These are phyloP conservation scores for Oryzias melastigma DNA, from an alignment of 2,113 vertebrate genomes.

Conservation along the genomic window DNA sequence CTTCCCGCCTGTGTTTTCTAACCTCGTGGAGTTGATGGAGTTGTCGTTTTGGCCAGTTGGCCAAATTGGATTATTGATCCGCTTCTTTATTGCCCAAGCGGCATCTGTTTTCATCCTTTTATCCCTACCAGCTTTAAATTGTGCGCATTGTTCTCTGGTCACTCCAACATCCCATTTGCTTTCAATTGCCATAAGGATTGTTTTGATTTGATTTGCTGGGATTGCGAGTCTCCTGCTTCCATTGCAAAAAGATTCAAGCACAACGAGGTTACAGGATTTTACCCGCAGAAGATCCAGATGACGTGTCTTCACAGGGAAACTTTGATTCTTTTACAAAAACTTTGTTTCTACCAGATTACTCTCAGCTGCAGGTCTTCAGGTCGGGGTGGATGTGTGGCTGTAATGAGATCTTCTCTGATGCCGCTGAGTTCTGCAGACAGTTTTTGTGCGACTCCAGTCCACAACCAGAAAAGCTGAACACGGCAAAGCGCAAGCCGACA, in stretches of 20 bases:
- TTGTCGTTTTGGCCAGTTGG: slow-evolving; percentile 11
- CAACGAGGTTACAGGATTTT: no score
- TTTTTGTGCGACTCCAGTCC: no score
- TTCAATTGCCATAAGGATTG: background rate
- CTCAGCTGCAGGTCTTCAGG: no score
- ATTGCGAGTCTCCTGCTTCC: slow-evolving; percentile 3
- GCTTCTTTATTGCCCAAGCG: slow-evolving; percentile 20
- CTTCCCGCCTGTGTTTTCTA: slow-evolving; percentile 6
- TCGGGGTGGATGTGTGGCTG: no score
- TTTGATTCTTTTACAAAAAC: no score
- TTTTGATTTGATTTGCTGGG: slow-evolving; percentile 34
- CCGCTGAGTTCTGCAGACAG: no score
- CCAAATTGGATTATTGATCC: slow-evolving; percentile 39
- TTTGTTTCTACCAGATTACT: no score
- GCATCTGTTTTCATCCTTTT: slow-evolving; percentile 27
- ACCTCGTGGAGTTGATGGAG: slow-evolving; percentile 10
- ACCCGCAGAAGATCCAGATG: no score
- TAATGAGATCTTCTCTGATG: no score
- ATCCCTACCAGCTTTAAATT: slow-evolving; percentile 41
- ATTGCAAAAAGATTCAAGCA: slow-evolving; percentile 11
- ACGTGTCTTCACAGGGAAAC: no score
- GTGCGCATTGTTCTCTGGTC: slow-evolving; percentile 11
- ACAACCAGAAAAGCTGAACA: no score
- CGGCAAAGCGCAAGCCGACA: no score
- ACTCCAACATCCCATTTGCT: slow-evolving; percentile 4